Conservation (phyloP, 2,888 invertebrate genomes). For the Aproaerema taeniolella region DNA sequence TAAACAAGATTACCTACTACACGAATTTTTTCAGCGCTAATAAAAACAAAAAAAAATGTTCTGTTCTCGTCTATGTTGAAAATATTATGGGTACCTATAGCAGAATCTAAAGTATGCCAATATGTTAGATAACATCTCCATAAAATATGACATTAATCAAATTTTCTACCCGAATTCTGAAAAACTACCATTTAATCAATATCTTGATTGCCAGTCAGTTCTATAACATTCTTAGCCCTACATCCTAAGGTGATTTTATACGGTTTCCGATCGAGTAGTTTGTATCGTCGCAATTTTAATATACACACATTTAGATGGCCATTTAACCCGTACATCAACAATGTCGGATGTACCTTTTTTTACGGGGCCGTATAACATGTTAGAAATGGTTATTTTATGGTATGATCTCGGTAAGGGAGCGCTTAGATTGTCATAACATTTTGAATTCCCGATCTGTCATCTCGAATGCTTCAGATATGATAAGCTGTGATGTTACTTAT, state of each 20-base stretch:
- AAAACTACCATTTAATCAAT: too few relatives aligned
- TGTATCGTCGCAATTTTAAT: conserved; percentile 71
- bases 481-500: conserved; percentile 41
- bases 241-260: conserved; percentile 48
- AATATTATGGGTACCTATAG: too few relatives aligned
- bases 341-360: conserved; percentile 55
- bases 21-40: too few relatives aligned
- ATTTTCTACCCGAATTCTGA: too few relatives aligned
- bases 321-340: conserved; percentile 62
- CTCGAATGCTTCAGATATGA: conserved; percentile 42
- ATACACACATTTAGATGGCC: conserved; percentile 57
- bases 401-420: conserved; percentile 42
- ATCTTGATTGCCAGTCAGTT: too few relatives aligned
- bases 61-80: too few relatives aligned
- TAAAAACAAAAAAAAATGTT: too few relatives aligned
- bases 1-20: too few relatives aligned
- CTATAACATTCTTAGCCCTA: conserved; percentile 32
- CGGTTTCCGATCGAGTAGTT: conserved; percentile 69
- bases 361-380: conserved; percentile 68
- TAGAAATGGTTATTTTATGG: conserved; percentile 73
- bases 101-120: too few relatives aligned
- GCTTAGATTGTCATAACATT: conserved; percentile 72
- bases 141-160: too few relatives aligned
- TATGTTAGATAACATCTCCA: too few relatives aligned
- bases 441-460: conserved; percentile 61